Evolutionary conservation across 2,888 invertebrate species (phyloP), one percentile per base, ranked within the genome.

Genomic region (Machimus rusticus): DNA sequence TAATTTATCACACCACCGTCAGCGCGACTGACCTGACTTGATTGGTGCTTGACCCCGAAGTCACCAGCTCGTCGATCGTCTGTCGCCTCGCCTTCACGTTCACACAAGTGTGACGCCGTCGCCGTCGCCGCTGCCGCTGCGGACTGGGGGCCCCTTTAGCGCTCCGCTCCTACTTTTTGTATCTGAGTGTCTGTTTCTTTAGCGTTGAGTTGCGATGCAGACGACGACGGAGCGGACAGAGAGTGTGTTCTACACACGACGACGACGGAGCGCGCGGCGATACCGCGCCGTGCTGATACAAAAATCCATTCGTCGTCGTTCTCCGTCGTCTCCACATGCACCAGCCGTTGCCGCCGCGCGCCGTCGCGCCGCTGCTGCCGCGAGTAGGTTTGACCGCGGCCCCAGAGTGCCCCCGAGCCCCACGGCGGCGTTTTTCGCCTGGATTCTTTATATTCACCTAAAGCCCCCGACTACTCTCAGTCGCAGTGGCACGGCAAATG

Each of bases 21-120:
- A 78, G 23, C 86, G 55, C 39, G 78, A 78, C 37, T 86, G 86
- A 86, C 86, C 86, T 43, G 77, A 28, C 57, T 91, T 91, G 91
- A 91, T 91, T 91, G 91, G 91, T 91, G 90, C 91, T 91, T 91
- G 91, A 91, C 91, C 91, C 90, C 90, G 66, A 57, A 91, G 88
- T 88, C 88, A 89, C 87, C 87, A 87, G 76, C 79, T 55, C 82
- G 79, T 88, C 55, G 76, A 84, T 76, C 77, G 85, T 66, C 85
- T 85, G 85, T 74, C 81, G 78, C 85, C 55, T 74, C 81, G 78
- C 85, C 55, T 85, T 77, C 82, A 76, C 87, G 86, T 55, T 84
- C 78, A 16, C 46, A 34, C 37, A 34, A 39, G 74, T 39, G 37
- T 57, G 87, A 66, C 74, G 79, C 66, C 39, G 74, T 31, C 23